Percentiles rank a stretch among this genome's conserved stretches.
These are phyloP conservation scores for Porites australiensis DNA, from an alignment of 64 coral and sea anemone genomes.

Conservation along the genomic window DNA sequence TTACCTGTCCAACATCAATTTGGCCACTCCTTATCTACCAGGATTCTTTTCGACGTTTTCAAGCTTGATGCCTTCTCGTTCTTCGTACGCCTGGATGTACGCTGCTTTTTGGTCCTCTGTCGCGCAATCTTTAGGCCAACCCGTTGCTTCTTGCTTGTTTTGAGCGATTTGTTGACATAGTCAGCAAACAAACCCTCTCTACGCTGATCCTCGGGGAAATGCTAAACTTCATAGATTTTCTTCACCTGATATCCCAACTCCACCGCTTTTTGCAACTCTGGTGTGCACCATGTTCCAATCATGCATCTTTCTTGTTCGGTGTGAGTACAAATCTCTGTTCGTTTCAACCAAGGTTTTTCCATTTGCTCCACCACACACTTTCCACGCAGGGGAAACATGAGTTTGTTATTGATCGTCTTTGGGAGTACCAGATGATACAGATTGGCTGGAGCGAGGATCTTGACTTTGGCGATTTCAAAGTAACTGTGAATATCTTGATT, in stretches of 20 bases:
- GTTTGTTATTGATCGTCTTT: neutral
- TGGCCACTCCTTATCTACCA: neutral
- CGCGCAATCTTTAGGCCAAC: neutral
- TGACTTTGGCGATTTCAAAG: neutral
- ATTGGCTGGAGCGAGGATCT: neutral
- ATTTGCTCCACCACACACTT: neutral
- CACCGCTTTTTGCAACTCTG: neutral
- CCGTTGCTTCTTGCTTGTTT: neutral
- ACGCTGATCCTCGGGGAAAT: neutral
- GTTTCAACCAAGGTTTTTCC: neutral
- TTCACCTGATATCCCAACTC: neutral
- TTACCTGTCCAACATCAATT: slow-evolving; percentile 19
- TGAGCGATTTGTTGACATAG: neutral
- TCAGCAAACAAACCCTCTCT: neutral
- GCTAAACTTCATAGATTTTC: slow-evolving; percentile 33
- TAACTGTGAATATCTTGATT: neutral
- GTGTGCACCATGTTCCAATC: neutral
- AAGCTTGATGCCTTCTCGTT: neutral
- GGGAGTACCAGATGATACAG: slow-evolving; percentile 10
- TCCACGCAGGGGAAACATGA: neutral
- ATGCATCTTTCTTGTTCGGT: neutral
- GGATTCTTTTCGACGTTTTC: slow-evolving; percentile 38
- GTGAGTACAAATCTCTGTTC: neutral
- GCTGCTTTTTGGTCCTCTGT: neutral
- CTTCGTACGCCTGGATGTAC: neutral